Conservation (phyloP, 2,888 invertebrate genomes). For the Aphodius granarius region DNA sequence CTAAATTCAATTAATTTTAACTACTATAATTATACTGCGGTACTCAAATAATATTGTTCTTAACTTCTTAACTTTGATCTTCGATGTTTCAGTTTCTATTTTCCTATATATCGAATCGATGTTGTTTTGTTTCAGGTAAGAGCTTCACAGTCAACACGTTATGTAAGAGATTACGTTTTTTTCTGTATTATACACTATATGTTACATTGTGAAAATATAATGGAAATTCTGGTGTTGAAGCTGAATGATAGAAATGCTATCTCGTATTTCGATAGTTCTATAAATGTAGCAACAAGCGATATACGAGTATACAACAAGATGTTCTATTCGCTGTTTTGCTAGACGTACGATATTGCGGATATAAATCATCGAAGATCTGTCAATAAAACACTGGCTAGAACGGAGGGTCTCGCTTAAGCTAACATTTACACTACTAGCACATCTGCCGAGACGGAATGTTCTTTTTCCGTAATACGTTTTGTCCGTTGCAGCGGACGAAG, state of each 20-base stretch:
- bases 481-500: too few relatives aligned
- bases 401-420: not conserved
- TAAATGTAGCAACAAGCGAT: not conserved
- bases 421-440: not conserved
- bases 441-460: not conserved
- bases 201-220: too few relatives aligned
- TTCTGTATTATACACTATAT: too few relatives aligned
- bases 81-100: too few relatives aligned
- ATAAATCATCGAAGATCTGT: not conserved
- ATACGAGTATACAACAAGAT: not conserved
- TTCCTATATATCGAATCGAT: not conserved
- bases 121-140: not conserved
- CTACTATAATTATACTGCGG: too few relatives aligned
- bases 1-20: too few relatives aligned
- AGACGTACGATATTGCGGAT: not conserved
- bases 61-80: too few relatives aligned
- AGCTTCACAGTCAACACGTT: not conserved
- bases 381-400: not conserved
- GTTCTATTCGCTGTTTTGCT: not conserved
- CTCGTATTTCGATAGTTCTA: too few relatives aligned
- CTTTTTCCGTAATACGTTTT: not conserved
- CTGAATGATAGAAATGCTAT: too few relatives aligned
- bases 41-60: too few relatives aligned
- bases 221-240: too few relatives aligned
- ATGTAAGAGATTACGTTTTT: too few relatives aligned